These are phyloP conservation scores for Tautogolabrus adspersus DNA, from an alignment of 2,113 vertebrate species.

Conservation along the genomic window DNA sequence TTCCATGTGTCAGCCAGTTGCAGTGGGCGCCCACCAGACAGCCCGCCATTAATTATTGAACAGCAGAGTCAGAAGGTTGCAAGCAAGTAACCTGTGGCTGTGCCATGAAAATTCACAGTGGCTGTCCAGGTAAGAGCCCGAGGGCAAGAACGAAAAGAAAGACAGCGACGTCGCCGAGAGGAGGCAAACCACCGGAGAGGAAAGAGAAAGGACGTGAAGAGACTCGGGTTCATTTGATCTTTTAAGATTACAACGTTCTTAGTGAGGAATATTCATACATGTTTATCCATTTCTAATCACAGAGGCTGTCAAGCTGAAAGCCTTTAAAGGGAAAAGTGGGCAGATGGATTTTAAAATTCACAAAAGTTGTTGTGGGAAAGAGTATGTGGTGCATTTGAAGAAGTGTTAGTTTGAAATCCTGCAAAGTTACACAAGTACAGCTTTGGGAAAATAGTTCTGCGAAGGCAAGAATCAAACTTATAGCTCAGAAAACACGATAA, in stretches of 20 bases:
- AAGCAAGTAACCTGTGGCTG: slow-evolving; percentile 54
- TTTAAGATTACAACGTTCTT: background rate
- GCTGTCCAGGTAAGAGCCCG: slow-evolving; percentile 57
- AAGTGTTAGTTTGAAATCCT: background rate
- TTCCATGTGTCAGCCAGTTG: slow-evolving; percentile 47
- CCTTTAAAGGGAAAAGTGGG: background rate
- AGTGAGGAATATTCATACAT: background rate
- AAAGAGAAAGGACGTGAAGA: slow-evolving; percentile 2
- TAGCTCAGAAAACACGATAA: background rate
- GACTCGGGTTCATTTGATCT: slow-evolving; percentile 23
- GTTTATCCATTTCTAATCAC: slow-evolving; percentile 4
- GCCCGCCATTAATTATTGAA: slow-evolving; percentile 73
- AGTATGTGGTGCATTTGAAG: background rate
- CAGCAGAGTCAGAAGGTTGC: slow-evolving; percentile 58
- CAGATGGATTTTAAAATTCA: background rate
- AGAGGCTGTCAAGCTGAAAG: background rate
- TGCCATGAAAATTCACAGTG: slow-evolving; percentile 49
- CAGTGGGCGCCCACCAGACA: slow-evolving; percentile 40
- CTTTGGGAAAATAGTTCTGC: background rate
- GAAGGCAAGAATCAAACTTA: no score
- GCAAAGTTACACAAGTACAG: background rate
- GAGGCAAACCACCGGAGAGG: slow-evolving; percentile 15
- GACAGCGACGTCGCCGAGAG: slow-evolving; percentile 3
- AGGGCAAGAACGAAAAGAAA: slow-evolving; percentile 49
- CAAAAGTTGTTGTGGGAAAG: no score